phyloP scores from a whole-genome alignment of 2,888 invertebrate genomes.

The Ophion ventricosus region DNA sequence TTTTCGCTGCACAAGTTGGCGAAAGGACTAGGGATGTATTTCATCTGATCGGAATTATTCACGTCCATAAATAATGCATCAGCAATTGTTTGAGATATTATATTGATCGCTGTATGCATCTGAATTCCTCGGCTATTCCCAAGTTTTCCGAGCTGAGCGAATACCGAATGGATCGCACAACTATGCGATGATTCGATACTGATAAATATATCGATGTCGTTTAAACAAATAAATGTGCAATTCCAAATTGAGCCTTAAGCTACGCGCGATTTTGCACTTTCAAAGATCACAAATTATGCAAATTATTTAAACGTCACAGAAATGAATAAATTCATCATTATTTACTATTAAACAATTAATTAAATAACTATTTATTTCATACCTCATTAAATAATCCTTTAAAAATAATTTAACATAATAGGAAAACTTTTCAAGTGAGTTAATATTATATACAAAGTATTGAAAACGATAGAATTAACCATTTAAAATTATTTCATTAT shows the following conservation, averaged over 20 bases:
- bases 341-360: no score
- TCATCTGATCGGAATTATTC: constrained; percentile 19
- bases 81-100: constrained; percentile 34
- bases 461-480: no score
- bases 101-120: constrained; percentile 19
- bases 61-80: constrained; percentile 23
- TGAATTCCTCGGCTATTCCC: constrained; percentile 2
- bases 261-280: no score
- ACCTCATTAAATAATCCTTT: no score
- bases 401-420: no score
- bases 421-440: no score
- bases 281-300: no score
- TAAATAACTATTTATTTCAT: no score
- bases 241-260: neutral
- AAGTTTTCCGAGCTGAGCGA: neutral
- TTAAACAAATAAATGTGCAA: neutral
- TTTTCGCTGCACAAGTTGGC: constrained; percentile 1
- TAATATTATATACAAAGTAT: no score
- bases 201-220: neutral
- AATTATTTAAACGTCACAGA: no score
- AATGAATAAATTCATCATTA: no score
- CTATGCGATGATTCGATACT: neutral
- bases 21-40: neutral
- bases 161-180: neutral
- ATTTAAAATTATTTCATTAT: no score